These are phyloP conservation scores for Autographa pulchrina DNA, from an alignment of 2,888 invertebrate species.

Conservation along the genomic window DNA sequence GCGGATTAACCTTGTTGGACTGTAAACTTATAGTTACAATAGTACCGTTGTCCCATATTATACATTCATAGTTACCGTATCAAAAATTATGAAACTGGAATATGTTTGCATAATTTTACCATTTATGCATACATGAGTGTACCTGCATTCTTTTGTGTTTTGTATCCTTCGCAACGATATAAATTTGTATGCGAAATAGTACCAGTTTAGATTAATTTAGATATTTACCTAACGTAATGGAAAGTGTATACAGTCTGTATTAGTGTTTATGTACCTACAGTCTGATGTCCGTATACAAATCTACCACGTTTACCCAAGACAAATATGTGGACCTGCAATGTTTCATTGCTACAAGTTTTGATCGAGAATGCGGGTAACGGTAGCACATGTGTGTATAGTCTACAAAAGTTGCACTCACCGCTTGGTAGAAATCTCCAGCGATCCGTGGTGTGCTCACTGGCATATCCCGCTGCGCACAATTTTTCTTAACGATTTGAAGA, in stretches of 20 bases:
- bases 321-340: conserved; percentile 42
- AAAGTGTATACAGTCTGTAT: conserved; percentile 7
- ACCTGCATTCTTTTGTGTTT: background rate
- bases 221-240: background rate
- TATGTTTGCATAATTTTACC: conserved; percentile 45
- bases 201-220: background rate
- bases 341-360: conserved; percentile 50
- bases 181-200: background rate
- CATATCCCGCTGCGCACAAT: conserved; percentile 37
- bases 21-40: conserved; percentile 79
- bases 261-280: conserved; percentile 5
- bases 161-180: background rate
- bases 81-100: conserved; percentile 52
- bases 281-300: conserved; percentile 18
- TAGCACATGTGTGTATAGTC: conserved; percentile 37
- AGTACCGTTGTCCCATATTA: conserved; percentile 77
- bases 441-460: conserved; percentile 20
- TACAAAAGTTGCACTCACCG: conserved; percentile 49
- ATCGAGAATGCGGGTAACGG: conserved; percentile 55
- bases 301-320: conserved; percentile 28
- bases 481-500: conserved; percentile 42
- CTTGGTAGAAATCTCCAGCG: conserved; percentile 37
- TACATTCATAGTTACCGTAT: conserved; percentile 65
- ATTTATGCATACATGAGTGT: conserved; percentile 1
- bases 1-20: conserved; percentile 84